These are phyloP conservation scores for Syngnathus rostellatus DNA, from an alignment of 2,797 vertebrate species.

Conservation along the genomic window DNA sequence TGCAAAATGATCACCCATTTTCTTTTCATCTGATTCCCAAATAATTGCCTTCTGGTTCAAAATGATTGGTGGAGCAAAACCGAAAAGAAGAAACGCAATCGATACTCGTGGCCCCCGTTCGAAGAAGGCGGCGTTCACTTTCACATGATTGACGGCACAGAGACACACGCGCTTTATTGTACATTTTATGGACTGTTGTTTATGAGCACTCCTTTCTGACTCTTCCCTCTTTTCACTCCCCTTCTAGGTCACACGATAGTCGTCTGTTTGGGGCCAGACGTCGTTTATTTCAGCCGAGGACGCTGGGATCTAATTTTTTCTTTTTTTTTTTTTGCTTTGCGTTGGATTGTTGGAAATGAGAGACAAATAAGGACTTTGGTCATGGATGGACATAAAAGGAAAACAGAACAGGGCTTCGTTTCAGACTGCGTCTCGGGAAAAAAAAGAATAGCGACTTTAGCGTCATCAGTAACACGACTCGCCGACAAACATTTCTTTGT, in stretches of 20 bases:
- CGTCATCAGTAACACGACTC: constrained; percentile 51
- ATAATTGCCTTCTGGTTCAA: background rate
- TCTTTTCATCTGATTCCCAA: background rate
- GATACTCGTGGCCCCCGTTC: background rate
- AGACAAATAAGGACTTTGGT: constrained; percentile 53
- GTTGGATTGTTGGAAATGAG: constrained; percentile 38
- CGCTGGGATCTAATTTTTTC: constrained; percentile 49
- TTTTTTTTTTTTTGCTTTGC: background rate
- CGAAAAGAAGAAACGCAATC: background rate
- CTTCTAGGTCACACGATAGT: constrained; percentile 76
- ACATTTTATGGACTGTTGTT: constrained; percentile 1
- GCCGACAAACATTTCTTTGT: constrained; percentile 61
- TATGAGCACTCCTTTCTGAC: constrained; percentile 8
- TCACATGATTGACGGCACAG: constrained; percentile 1
- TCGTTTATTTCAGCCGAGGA: constrained; percentile 42
- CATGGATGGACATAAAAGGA: constrained; percentile 41
- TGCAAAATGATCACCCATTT: background rate
- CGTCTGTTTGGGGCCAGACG: constrained; percentile 35
- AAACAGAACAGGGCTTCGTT: constrained; percentile 25
- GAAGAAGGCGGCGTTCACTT: background rate
- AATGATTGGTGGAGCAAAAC: background rate
- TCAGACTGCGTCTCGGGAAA: constrained; percentile 31
- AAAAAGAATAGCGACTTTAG: constrained; percentile 47
- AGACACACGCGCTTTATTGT: background rate
- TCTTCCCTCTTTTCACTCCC: constrained; percentile 16